Evolutionary conservation across 2,113 vertebrate species (phyloP).

Genomic region (Symphodus melops): DNA sequence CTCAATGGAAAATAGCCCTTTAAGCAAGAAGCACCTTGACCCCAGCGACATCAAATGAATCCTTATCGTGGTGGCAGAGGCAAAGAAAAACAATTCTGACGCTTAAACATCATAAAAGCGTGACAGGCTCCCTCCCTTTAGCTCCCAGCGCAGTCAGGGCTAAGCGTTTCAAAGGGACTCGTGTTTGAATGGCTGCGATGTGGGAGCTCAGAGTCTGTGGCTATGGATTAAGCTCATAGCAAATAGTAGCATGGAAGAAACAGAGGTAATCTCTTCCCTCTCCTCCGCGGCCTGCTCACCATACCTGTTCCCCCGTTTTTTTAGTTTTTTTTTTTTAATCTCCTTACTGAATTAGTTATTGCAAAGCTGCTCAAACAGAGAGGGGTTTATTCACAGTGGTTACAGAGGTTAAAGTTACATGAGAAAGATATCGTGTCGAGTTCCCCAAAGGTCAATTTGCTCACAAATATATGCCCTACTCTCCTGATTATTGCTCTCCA

Average conservation of each 20-base stretch:
- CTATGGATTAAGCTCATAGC: slow-evolving; percentile 78
- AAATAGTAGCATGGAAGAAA: slow-evolving; percentile 79
- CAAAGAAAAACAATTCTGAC: slow-evolving; percentile 64
- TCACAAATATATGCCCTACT: slow-evolving; percentile 23
- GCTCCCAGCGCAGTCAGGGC: slow-evolving; percentile 41
- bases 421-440: slow-evolving; percentile 49
- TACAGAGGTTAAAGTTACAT: slow-evolving; percentile 63
- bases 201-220: slow-evolving; percentile 68
- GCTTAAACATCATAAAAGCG: slow-evolving; percentile 60
- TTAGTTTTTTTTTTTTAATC: too few relatives aligned
- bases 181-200: slow-evolving; percentile 70
- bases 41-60: slow-evolving; percentile 41
- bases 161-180: slow-evolving; percentile 67
- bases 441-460: slow-evolving; percentile 26
- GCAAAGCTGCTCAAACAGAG: slow-evolving; percentile 72
- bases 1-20: slow-evolving; percentile 37
- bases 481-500: slow-evolving; percentile 53
- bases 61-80: slow-evolving; percentile 46
- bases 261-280: slow-evolving; percentile 79
- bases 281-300: slow-evolving; percentile 64
- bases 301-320: slow-evolving; percentile 67
- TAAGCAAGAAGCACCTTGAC: slow-evolving; percentile 46
- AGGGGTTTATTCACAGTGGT: slow-evolving; percentile 57
- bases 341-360: slow-evolving; percentile 78
- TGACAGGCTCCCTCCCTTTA: slow-evolving; percentile 50